Evolutionary conservation across 2,888 invertebrate genomes (phyloP), one percentile per base, ranked within the genome.

Genomic region (Bibio marci): DNA sequence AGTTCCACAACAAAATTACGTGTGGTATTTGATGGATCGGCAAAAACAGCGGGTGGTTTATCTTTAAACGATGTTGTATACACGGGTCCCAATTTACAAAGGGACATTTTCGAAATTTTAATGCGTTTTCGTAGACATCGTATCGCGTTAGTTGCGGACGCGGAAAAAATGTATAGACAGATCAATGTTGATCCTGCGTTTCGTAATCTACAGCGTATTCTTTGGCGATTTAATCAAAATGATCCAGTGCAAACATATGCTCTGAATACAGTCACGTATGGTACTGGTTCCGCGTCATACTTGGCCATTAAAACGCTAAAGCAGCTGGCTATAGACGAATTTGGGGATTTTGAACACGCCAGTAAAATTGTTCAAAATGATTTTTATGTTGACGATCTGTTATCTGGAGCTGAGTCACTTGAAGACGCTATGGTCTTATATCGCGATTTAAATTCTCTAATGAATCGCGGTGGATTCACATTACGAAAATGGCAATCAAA

Each of bases 221-320:
- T 39, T 7, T 50, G 49, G 49, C 34, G 49, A 35, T 30, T 43
- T 8, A 40, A 38, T 32, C 32, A 30, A 2, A 12, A 37, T 1
- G 35, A 41, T 7, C 42, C 45, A 26, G 28, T 49, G 8, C 27
- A 38, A 15, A 41, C 45, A 8, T 49, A 44, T 33, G 43, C 43
- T n/a, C 34, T 50, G 19, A 37, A 35, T 14, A 46, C 44, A 15
- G 42, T 49, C 8, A 46, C 48, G 1, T 50, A 47, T 42, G 49
- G 48, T 13, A 45, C 46, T 5, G 35, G 47, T 8, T 41, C 46
- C 2, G 45, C 49, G 13, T 47, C 47, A 25, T 49, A 35, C 41
- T 38, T 47, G 15, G 49, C 49, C 2, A 45, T 44, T 18, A 40
- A 42, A 12, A 43, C 42, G 1, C 30, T 45, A 3, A 13, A 35